Percentiles rank a stretch among this genome's conserved stretches.
Conservation (phyloP, 2,797 vertebrate species). For the Pangasius macronema region DNA sequence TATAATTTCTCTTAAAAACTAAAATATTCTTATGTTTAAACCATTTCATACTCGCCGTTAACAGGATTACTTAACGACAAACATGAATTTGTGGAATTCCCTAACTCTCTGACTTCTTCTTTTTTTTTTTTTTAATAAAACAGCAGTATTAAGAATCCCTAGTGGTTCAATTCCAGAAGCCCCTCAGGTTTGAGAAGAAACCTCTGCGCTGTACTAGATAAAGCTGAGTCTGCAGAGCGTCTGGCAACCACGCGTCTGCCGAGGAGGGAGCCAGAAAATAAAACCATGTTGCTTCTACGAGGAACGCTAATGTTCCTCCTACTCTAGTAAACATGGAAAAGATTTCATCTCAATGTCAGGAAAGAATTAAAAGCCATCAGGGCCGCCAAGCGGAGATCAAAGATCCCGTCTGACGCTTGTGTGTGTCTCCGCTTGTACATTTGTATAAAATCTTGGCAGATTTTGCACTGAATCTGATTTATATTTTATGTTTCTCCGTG, state of each 20-base stretch:
- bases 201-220: constrained; percentile 76
- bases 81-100: constrained; percentile 81
- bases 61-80: constrained; percentile 83
- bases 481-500: constrained; percentile 42
- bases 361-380: constrained; percentile 20
- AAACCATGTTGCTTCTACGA: constrained; percentile 55
- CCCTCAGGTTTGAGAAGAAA: constrained; percentile 74
- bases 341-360: constrained; percentile 43
- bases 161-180: constrained; percentile 73
- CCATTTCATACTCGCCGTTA: constrained; percentile 76
- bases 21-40: constrained; percentile 78
- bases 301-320: constrained; percentile 47
- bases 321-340: constrained; percentile 44
- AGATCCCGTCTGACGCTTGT: constrained; percentile 58
- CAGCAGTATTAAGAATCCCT: constrained; percentile 62
- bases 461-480: constrained; percentile 62
- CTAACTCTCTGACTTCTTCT: constrained; percentile 70
- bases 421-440: constrained; percentile 44
- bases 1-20: constrained; percentile 67
- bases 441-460: constrained; percentile 48
- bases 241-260: constrained; percentile 58
- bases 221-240: constrained; percentile 65
- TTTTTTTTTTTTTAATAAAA: constrained; percentile 67
- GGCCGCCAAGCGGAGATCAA: constrained; percentile 52
- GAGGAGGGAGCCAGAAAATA: constrained; percentile 61